A percentile compares a stretch with the other conserved stretches of the same genome.
These are phyloP conservation scores for Danionella cerebrum DNA, from an alignment of 2,113 vertebrate species.

Conservation along the genomic window DNA sequence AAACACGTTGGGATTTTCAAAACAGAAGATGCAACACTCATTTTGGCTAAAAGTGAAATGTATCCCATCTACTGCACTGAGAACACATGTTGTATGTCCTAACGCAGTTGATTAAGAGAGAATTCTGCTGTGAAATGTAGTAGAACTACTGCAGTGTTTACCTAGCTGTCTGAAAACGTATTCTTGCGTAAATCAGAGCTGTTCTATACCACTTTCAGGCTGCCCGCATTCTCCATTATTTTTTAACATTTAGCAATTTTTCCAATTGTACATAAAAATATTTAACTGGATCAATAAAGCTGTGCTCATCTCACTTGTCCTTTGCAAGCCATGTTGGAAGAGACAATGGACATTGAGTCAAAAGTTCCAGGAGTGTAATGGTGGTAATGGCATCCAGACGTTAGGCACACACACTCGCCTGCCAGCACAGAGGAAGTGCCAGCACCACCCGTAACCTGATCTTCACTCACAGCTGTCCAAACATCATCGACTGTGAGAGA, in stretches of 20 bases:
- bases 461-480: conserved; percentile 88
- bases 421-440: conserved; percentile 64
- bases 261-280: too few relatives aligned
- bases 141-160: neutral
- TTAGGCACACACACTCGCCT: conserved; percentile 30
- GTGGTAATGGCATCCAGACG: conserved; percentile 78
- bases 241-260: too few relatives aligned
- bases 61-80: neutral
- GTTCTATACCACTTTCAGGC: too few relatives aligned
- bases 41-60: too few relatives aligned
- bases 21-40: neutral
- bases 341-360: neutral
- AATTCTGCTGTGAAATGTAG: neutral
- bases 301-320: neutral
- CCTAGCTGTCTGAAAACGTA: neutral
- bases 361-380: conserved; percentile 18
- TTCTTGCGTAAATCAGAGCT: too few relatives aligned
- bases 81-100: too few relatives aligned
- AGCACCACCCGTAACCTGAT: conserved; percentile 82
- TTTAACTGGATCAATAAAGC: neutral
- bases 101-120: too few relatives aligned
- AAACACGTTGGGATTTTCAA: neutral
- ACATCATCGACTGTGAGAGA: conserved; percentile 66
- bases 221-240: too few relatives aligned
- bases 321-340: neutral